These are phyloP conservation scores for Galleria mellonella DNA, from an alignment of 1,140 invertebrate species.

Conservation along the genomic window DNA sequence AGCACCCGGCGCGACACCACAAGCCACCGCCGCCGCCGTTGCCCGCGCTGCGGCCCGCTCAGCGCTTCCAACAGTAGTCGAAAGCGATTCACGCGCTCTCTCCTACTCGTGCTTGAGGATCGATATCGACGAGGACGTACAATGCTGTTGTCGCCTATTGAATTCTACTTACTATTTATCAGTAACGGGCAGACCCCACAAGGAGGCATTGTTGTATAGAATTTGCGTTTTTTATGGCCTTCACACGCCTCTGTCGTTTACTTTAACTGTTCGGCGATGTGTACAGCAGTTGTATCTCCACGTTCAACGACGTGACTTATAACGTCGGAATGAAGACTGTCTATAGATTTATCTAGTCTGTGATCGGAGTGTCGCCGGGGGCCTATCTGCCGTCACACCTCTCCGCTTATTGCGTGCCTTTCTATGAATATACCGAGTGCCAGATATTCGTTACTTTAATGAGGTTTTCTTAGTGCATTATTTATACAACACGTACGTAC, in stretches of 20 bases:
- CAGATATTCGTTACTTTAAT: constrained; percentile 33
- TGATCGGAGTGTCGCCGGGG: constrained; percentile 71
- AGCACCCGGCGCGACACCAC: constrained; percentile 45
- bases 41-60: constrained; percentile 42
- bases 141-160: no score
- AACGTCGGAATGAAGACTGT: constrained; percentile 64
- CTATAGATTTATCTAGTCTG: constrained; percentile 70
- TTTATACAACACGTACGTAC: no score
- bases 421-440: constrained; percentile 60
- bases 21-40: constrained; percentile 45
- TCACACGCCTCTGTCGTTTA: no score
- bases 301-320: constrained; percentile 37
- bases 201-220: no score
- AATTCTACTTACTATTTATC: no score
- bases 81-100: constrained; percentile 28
- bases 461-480: constrained; percentile 17
- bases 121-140: background rate
- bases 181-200: no score
- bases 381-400: constrained; percentile 65
- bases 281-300: no score
- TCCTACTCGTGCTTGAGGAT: constrained; percentile 5
- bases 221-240: no score
- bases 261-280: no score
- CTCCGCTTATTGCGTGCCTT: constrained; percentile 71
- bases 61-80: constrained; percentile 30